phyloP scores from a whole-genome alignment of 2,888 invertebrate species.

The Parnassius smintheus region DNA sequence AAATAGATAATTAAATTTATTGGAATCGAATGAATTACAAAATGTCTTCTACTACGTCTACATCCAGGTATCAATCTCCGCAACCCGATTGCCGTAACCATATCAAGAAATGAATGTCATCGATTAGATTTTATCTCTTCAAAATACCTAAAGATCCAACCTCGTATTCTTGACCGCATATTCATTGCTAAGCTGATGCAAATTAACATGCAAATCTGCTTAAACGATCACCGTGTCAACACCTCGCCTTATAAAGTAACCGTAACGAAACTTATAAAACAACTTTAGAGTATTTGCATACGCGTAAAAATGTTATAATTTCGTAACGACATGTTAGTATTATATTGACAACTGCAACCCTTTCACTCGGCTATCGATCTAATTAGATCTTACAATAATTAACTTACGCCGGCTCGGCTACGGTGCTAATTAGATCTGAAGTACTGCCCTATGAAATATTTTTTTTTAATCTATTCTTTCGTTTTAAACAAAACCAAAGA shows the following conservation, averaged over 20 bases:
- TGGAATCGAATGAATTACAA: too few species aligned
- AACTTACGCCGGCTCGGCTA: too few species aligned
- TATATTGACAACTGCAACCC: too few species aligned
- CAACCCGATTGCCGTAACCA: not conserved
- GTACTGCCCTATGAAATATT: too few species aligned
- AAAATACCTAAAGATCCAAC: constrained; percentile 6
- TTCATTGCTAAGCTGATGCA: constrained; percentile 11
- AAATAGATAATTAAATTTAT: too few species aligned
- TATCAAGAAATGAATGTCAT: constrained; percentile 4
- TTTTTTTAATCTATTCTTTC: too few species aligned
- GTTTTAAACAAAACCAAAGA: too few species aligned
- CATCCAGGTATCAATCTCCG: not conserved
- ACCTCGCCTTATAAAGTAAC: constrained; percentile 23
- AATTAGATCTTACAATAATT: too few species aligned
- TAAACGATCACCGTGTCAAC: constrained; percentile 24
- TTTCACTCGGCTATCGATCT: too few species aligned
- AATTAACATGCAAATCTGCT: constrained; percentile 25
- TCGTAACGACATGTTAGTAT: constrained; percentile 8
- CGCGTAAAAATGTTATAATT: constrained; percentile 9
- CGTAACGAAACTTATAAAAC: constrained; percentile 11
- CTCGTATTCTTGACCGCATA: constrained; percentile 19
- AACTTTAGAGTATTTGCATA: constrained; percentile 16
- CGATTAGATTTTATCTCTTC: constrained; percentile 15
- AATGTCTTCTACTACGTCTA: too few species aligned
- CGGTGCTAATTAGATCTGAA: too few species aligned